phyloP scores from a whole-genome alignment of 2,113 vertebrate species.

The Albula goreensis region DNA sequence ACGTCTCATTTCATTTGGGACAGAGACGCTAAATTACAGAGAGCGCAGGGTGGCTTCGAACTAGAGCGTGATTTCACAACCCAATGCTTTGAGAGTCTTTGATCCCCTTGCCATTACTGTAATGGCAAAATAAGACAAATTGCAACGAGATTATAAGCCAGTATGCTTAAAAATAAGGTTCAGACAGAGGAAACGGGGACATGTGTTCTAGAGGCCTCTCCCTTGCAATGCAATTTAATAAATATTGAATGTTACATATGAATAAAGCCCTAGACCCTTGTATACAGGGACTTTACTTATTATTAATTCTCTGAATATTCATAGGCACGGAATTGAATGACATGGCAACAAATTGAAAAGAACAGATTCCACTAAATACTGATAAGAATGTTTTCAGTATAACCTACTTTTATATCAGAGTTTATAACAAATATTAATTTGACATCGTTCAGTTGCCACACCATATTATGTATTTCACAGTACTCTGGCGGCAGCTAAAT shows the following conservation, averaged over 20 bases:
- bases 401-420: neutral
- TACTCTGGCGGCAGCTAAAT: neutral
- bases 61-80: neutral
- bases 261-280: neutral
- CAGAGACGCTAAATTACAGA: neutral
- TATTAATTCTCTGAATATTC: neutral
- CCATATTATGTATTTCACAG: neutral
- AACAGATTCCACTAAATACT: neutral
- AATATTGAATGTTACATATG: neutral
- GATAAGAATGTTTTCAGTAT: neutral
- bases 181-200: neutral
- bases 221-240: neutral
- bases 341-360: neutral
- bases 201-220: neutral
- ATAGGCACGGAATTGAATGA: neutral
- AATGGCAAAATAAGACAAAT: slow-evolving; percentile 1
- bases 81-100: neutral
- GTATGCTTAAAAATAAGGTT: neutral
- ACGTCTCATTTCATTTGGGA: slow-evolving; percentile 5
- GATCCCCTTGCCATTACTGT: neutral
- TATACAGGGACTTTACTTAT: neutral
- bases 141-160: neutral
- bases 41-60: neutral
- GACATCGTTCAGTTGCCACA: neutral
- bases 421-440: neutral